Evolutionary conservation across 2,113 vertebrate genomes (phyloP).

Genomic region (Mola mola): DNA sequence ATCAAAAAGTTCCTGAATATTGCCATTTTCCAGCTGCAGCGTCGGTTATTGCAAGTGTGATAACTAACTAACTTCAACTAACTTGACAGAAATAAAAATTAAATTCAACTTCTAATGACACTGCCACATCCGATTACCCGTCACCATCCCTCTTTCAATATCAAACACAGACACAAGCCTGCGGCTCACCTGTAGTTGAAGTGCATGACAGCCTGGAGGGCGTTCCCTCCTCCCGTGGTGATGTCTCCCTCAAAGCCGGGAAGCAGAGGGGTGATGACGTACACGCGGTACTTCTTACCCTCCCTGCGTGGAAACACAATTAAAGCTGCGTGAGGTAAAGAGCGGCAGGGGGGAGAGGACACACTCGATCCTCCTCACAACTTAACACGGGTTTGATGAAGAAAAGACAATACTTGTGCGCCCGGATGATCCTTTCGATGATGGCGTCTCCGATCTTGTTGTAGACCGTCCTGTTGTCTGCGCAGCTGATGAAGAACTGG

Average conservation of each 20-base stretch:
- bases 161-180: background rate
- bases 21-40: too few species aligned
- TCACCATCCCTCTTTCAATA: constrained; percentile 13
- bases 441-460: constrained; percentile 95
- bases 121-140: too few species aligned
- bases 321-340: background rate
- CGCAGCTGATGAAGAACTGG: constrained; percentile 98
- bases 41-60: too few species aligned
- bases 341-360: too few species aligned
- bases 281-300: constrained; percentile 89
- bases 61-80: too few species aligned
- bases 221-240: constrained; percentile 92
- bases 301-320: constrained; percentile 79
- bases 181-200: constrained; percentile 93
- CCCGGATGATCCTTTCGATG: constrained; percentile 91
- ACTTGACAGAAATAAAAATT: too few species aligned
- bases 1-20: background rate
- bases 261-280: constrained; percentile 92
- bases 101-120: too few species aligned
- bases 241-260: constrained; percentile 98
- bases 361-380: too few species aligned
- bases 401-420: constrained; percentile 87
- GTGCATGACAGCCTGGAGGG: constrained; percentile 97
- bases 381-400: background rate
- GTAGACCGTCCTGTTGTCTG: constrained; percentile 90